phyloP scores from a whole-genome alignment of 1,140 invertebrate genomes.

The Drosophila arawakana region DNA sequence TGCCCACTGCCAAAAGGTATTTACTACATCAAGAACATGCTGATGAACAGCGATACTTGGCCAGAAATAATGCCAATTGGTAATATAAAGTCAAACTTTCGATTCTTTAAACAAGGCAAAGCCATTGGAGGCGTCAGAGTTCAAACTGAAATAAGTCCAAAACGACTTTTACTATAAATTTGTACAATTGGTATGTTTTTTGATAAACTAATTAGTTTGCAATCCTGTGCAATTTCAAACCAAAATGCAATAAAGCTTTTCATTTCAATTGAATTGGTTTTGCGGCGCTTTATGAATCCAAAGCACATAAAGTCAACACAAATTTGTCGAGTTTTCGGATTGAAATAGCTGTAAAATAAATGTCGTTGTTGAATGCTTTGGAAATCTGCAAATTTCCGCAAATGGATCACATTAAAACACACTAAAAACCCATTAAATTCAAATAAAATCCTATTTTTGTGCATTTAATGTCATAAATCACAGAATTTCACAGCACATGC shows the following conservation, averaged over 20 bases:
- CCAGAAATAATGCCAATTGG: conserved; percentile 31
- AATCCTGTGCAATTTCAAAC: not conserved
- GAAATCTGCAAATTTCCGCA: conserved; percentile 70
- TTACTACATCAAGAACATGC: conserved; percentile 33
- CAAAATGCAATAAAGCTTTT: not conserved
- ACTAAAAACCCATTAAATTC: conserved; percentile 82
- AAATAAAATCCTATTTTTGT: conserved; percentile 80
- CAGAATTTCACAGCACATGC: conserved; percentile 67
- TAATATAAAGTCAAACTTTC: not conserved
- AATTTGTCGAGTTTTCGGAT: conserved; percentile 20
- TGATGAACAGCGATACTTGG: conserved; percentile 34
- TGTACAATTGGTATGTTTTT: too few relatives aligned
- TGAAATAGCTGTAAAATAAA: conserved; percentile 20
- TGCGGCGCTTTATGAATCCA: not conserved
- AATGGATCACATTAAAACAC: conserved; percentile 79
- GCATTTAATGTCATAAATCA: conserved; percentile 81
- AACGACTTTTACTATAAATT: not conserved
- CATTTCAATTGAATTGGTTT: conserved; percentile 5
- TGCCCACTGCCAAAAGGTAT: conserved; percentile 48
- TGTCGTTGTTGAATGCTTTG: conserved; percentile 29
- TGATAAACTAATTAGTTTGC: not conserved
- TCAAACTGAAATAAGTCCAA: not conserved
- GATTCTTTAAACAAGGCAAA: conserved; percentile 9
- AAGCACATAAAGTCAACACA: conserved; percentile 9
- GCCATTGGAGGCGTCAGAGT: not conserved